Evolutionary conservation across 2,888 invertebrate genomes (phyloP), one percentile per base, ranked within the genome.

Genomic region (Sepioteuthis lessoniana): DNA sequence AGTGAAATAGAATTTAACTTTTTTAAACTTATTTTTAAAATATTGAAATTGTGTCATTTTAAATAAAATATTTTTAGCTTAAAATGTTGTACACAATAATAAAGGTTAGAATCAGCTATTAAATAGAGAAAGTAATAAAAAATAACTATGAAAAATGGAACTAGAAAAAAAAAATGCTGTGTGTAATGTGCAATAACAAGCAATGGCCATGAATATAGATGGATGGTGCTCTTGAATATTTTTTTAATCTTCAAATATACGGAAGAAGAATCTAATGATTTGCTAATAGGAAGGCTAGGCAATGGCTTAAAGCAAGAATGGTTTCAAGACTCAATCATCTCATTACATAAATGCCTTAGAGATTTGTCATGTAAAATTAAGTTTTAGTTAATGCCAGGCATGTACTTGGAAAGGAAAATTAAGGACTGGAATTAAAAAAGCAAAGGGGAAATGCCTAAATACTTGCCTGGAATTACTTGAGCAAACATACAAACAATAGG

Each of bases 331-430:
- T 92, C 92, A n/a, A 35, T 47, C 42, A 92, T 92, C 92, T 92
- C 92, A 92, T 92, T 92, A 92, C 92, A 92, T 92, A 92, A 46
- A 92, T 92, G 92, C 92, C 92, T 92, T 92, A 47, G 47, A 92
- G 47, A 92, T 47, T 47, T 92, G 92, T n/a, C 76, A 76, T 19
- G 76, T 92, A 92, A 28, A 47, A 31, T 38, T 47, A 47, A 92
- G 47, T 92, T 92, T 92, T 42, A n/a, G 47, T 47, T 92, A 42
- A 92, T 47, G 92, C 92, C 92, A 92, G 92, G 92, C 92, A 92
- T 76, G 76, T 76, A 76, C 76, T n/a, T n/a, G 76, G 76, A 76
- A 35, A 76, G 76, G 76, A 76, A 28, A 46, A 92, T 46, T 92
- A 47, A 47, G 47, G 46, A 47, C 19, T 42, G 92, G 46, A 92